Evolutionary conservation across 2,113 vertebrate species (phyloP), one percentile per base, ranked within the genome.

Genomic region (Rattus rattus): DNA sequence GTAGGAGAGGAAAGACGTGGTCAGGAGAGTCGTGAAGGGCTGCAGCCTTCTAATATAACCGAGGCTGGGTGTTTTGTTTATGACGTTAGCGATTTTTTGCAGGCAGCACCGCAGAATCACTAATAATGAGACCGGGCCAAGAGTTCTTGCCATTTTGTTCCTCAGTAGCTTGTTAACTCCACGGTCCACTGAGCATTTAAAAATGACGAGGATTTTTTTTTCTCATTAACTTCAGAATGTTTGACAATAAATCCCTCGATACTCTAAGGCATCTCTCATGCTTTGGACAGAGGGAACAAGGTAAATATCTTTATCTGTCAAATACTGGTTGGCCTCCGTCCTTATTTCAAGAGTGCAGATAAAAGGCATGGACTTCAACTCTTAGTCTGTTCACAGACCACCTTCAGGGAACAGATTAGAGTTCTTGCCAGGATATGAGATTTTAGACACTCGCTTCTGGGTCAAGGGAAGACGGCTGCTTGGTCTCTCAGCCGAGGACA

Each of bases 171-270:
- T 94, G 22, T 85, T 93, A 93, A 86, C 39, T 87, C 92, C 87
- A 90, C n/a, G 72, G 33, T 86, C 65, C 72, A 70, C 2, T 92
- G 94, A 94, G 4, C 63, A 88, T 77, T 94, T 92, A 59, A 96
- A 94, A 96, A 86, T 91, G 56, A 92, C 20, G 33, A 19, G 67
- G 49, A 28, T 72, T 49, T 86, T 65, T 88, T 95, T 90, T 92
- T 24, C 69, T 95, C 72, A 65, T 92, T 95, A 92, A 91, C 30
- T 91, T 94, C 94, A 93, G 89, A 67, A 81, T 91, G 72, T 83
- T 95, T 96, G 77, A 59, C 67, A 91, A 63, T 90, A 47, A 81
- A 81, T 30, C 92, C 33, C 28, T 90, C 88, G 69, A 49, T 49
- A 59, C 52, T 67, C 63, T 26, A 76, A 86, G 72, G 13, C 54